Evolutionary conservation across 2,113 vertebrate species (phyloP), one percentile per base, ranked within the genome.

Genomic region (Pardalotus punctatus): DNA sequence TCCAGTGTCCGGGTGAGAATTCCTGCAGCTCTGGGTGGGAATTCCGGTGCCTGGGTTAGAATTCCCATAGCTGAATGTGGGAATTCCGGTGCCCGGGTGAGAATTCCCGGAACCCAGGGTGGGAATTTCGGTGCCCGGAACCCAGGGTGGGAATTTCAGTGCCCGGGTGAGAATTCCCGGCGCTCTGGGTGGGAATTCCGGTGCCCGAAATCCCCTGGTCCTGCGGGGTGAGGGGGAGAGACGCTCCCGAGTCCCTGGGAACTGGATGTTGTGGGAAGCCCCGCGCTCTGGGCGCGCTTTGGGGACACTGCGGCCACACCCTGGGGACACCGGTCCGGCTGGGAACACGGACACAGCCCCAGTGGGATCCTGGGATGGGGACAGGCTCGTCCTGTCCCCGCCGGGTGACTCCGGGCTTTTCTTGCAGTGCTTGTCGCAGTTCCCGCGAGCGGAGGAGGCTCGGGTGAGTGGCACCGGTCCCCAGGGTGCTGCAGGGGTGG

Each of bases 391-490:
- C 48, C 58, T 19, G 23, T 7, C 12, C 1, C 3, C 1, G 7
- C 43, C 1, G 2, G 27, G 64, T 94, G 53, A 96, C 61, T 5
- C 57, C 38, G 6, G 43, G 43, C 2, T 51, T 86, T 20, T 25
- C 10, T 90, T 51, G 1, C 91, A 96, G 96, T 96, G 96, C 76
- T 42, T 95, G 1, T 76, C 80, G 6, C 76, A 96, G 80, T 25
- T 95, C 62, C 96, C 71, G 1, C 43, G 94, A 0, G 88, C 76
- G 0, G 93, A 96, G 82, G 96, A 94, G 79, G 91, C 86, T 48
- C 96, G 94, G 93, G 96, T 96, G 94, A 96, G 96, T 94, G 91
- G 12, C 33, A 3, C 57, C 20, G 72, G 6, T 23, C 38, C 64
- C 70, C 69, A 7, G 29, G n/a, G 61, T 45, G 77, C 33, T 28